A percentile compares a stretch with the other conserved stretches of the same genome.
These are phyloP conservation scores for Caenorhabditis drosophilae DNA, from an alignment of 2,888 invertebrate genomes.

Conservation along the genomic window DNA sequence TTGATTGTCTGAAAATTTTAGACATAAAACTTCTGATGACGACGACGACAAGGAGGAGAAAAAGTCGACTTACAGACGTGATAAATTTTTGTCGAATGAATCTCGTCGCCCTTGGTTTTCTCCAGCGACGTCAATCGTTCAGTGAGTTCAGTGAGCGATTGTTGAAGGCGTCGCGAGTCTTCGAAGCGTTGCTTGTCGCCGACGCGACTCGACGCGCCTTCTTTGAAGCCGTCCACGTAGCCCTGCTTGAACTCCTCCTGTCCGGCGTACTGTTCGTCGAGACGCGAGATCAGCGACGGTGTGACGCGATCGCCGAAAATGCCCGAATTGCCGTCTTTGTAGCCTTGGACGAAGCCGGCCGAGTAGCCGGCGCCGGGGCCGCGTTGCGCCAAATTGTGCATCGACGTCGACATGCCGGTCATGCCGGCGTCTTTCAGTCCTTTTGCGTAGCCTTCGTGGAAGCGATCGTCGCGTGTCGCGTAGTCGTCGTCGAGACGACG, in stretches of 20 bases:
- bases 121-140: slow-evolving; percentile 67
- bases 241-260: slow-evolving; percentile 69
- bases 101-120: slow-evolving; percentile 67
- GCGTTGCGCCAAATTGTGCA: slow-evolving; percentile 67
- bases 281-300: slow-evolving; percentile 64
- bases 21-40: too few species aligned
- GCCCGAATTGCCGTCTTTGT: slow-evolving; percentile 68
- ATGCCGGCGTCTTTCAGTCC: slow-evolving; percentile 67
- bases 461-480: slow-evolving; percentile 58
- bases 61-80: slow-evolving; percentile 67
- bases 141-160: slow-evolving; percentile 66
- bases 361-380: slow-evolving; percentile 64
- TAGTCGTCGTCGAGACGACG: slow-evolving; percentile 64
- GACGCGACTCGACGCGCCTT: slow-evolving; percentile 58
- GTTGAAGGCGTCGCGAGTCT: slow-evolving; percentile 63
- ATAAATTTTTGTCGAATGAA: slow-evolving; percentile 70
- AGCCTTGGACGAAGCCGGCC: slow-evolving; percentile 69
- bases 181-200: slow-evolving; percentile 55
- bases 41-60: too few species aligned
- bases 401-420: slow-evolving; percentile 67
- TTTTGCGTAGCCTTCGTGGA: slow-evolving; percentile 68
- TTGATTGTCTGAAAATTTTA: slow-evolving; percentile 64
- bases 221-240: slow-evolving; percentile 69
- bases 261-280: slow-evolving; percentile 69
- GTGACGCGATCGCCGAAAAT: slow-evolving; percentile 68